Percentiles rank a stretch among this genome's conserved stretches.
Evolutionary conservation across 2,113 vertebrate genomes (phyloP).

Genomic region (Cisticola juncidis): DNA sequence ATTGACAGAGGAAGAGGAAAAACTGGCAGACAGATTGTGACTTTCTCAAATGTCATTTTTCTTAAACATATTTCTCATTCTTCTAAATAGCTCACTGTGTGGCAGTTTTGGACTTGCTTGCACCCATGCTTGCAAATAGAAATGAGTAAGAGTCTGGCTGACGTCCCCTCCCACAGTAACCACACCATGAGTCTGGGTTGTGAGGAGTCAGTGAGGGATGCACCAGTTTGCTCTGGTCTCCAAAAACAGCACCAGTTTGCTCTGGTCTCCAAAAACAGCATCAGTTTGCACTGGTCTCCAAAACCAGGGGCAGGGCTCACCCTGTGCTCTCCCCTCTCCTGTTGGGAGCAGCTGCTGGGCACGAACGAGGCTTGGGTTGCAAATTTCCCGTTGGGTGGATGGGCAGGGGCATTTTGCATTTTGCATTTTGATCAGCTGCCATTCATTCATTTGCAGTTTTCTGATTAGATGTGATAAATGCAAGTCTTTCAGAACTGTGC

Average conservation of each 20-base stretch:
- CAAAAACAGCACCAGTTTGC: neutral
- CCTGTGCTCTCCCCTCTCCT: accelerated
- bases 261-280: neutral
- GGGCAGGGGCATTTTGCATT: neutral
- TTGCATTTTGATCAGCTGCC: neutral
- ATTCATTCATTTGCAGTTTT: neutral
- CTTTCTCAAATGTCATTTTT: constrained; percentile 58
- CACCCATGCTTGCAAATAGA: constrained; percentile 39
- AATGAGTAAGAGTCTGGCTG: constrained; percentile 57
- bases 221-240: neutral
- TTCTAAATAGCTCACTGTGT: constrained; percentile 25
- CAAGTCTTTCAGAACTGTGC: neutral
- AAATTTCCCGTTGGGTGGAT: neutral
- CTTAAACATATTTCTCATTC: constrained; percentile 15
- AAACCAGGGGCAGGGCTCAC: accelerated
- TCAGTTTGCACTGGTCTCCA: too few relatives aligned
- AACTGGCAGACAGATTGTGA: constrained; percentile 62
- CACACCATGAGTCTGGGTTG: neutral
- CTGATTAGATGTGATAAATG: neutral
- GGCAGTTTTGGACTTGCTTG: neutral
- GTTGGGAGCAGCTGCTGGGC: neutral
- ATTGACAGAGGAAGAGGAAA: constrained; percentile 31
- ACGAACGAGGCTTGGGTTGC: accelerated
- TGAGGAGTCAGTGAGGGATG: neutral
- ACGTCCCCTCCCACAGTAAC: constrained; percentile 11